Evolutionary conservation across 2,797 vertebrate species (phyloP).

Genomic region (Pyrocephalus nanus): DNA sequence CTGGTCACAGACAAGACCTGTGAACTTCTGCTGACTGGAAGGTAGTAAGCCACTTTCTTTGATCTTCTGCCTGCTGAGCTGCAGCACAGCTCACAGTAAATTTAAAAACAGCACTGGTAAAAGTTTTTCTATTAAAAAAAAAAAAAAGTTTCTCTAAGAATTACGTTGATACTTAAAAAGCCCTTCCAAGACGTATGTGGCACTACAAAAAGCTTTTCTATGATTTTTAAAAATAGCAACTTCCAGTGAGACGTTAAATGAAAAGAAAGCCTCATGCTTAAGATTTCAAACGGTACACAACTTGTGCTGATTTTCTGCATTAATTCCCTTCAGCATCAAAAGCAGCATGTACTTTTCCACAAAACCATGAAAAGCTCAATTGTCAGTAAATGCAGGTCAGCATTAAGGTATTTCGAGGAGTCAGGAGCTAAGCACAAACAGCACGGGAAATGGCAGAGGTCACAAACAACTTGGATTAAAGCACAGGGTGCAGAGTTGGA

Average conservation of each 20-base stretch:
- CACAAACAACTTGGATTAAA: not conserved
- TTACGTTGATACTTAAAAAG: not conserved
- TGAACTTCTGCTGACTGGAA: not conserved
- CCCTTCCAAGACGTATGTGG: not conserved
- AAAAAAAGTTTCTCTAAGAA: not conserved
- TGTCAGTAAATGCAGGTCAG: not conserved
- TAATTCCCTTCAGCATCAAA: not conserved
- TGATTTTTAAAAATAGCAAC: not conserved
- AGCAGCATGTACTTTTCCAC: not conserved
- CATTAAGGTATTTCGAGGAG: not conserved
- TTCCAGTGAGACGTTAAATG: not conserved
- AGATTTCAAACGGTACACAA: conserved; percentile 1
- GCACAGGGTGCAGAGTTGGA: not conserved
- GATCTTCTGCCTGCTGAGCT: not conserved
- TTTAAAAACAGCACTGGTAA: not conserved
- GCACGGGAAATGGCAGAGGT: not conserved
- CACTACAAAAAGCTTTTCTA: not conserved
- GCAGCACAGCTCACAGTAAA: not conserved
- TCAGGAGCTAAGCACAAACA: not conserved
- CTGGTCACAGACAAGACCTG: not conserved
- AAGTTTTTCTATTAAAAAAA: not conserved
- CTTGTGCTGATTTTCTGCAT: not conserved
- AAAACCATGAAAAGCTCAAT: not conserved
- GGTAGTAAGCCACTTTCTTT: not conserved
- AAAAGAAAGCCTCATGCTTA: not conserved